Base-by-base conservation (phyloP, 2,888 invertebrate species). In the Lasiommata megera region DNA sequence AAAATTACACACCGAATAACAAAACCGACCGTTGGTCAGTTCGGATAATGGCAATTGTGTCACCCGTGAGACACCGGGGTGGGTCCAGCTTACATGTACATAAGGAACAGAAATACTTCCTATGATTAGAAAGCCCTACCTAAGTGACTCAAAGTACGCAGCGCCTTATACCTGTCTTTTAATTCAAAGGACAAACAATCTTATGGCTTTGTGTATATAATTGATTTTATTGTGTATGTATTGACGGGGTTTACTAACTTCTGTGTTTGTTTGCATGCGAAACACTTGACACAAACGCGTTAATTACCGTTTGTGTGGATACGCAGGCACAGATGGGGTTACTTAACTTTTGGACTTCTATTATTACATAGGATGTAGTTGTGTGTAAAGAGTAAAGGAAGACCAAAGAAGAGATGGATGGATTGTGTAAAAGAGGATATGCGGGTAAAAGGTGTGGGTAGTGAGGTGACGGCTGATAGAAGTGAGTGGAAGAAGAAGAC, bases 271-370 rank as follows among this genome's bases (percentile, higher is more conserved):
- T 34, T 52, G 47, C 36, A 34, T 47, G 41, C 47, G 48, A 54
- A 50, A 28, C 54, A 54, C 43, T 58, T 55, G 40, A 36, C 55
- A 55, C 23, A 11, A 11, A 36, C 17, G 12, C 28, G 59, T 52
- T 52, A 59, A 59, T 59, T 55, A 52, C 51, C 46, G 38, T 36
- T 50, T 37, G 58, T 55, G 29, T 46, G 17, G n/a, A 40, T 40
- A 47, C 41, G 51, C 31, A 46, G 16, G 28, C 14, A 8, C n/a
- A 12, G 14, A 23, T 23, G 23, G 23, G 16, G 17, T 37, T 48
- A 37, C 48, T 37, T 37, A 48, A 48, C 37, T 23, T n/a, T 48
- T 36, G 18, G 36, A 17, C 36, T 11, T 7, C 36, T 17, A 14
- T 46, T n/a, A n/a, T 46, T 23, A 34, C 47, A 47, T 34, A n/a